These are phyloP conservation scores for Tapirus indicus DNA, from an alignment of 2,797 vertebrate genomes.

Conservation along the genomic window DNA sequence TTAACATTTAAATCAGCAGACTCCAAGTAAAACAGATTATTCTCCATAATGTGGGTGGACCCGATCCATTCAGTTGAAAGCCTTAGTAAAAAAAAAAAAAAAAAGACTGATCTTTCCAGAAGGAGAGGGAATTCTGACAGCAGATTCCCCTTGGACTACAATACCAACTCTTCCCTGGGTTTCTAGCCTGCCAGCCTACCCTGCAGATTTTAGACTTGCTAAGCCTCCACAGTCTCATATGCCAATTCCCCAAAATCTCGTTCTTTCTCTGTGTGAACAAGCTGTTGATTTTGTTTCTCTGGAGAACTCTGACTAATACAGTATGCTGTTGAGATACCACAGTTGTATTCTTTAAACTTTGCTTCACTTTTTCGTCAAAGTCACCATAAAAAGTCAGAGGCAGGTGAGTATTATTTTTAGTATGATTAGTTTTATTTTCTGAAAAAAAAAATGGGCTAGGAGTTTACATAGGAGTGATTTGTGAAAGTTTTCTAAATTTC, in stretches of 20 bases:
- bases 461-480: neutral
- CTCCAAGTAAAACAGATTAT: neutral
- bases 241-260: neutral
- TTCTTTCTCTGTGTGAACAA: neutral
- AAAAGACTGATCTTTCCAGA: neutral
- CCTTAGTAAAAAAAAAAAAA: neutral
- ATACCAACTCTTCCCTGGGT: neutral
- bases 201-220: neutral
- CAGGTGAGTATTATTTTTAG: neutral
- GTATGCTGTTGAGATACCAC: neutral
- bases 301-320: neutral
- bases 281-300: neutral
- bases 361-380: neutral
- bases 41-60: neutral
- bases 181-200: neutral
- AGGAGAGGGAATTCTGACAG: neutral
- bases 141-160: neutral
- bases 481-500: neutral
- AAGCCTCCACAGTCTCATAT: neutral
- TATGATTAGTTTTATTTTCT: neutral
- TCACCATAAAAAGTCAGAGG: neutral
- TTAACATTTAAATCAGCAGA: neutral
- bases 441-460: neutral
- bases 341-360: neutral
- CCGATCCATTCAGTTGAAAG: neutral